Conservation (phyloP, 2,113 vertebrate species). For the Galeopterus variegatus region DNA sequence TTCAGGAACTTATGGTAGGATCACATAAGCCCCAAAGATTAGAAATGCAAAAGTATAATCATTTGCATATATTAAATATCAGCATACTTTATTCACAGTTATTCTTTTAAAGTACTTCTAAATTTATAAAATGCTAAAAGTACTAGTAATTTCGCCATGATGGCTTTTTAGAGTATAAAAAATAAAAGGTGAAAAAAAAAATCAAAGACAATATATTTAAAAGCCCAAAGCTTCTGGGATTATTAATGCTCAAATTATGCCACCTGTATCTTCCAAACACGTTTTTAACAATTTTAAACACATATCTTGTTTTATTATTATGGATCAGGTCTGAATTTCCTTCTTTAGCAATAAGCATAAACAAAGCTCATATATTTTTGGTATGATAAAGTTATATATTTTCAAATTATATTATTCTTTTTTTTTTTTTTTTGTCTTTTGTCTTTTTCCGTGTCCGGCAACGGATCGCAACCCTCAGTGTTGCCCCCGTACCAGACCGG, state of each 20-base stretch:
- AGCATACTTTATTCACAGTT: background rate
- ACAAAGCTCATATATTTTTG: background rate
- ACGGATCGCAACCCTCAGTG: no score
- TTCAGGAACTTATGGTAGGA: background rate
- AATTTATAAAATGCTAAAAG: background rate
- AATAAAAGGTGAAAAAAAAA: background rate
- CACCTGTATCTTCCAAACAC: background rate
- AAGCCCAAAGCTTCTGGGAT: background rate
- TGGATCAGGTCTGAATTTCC: background rate
- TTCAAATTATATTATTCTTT: slow-evolving; percentile 3
- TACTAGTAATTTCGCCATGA: background rate
- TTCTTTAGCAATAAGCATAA: slow-evolving; percentile 5
- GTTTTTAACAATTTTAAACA: background rate
- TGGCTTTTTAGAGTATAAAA: background rate
- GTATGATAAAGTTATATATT: background rate
- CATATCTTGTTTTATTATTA: background rate
- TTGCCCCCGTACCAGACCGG: no score
- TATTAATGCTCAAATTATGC: background rate
- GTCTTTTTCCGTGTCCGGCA: no score
- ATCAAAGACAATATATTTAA: background rate
- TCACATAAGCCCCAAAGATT: background rate
- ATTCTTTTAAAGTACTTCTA: slow-evolving; percentile 27
- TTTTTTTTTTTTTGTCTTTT: no score
- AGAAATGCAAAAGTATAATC: slow-evolving; percentile 3
- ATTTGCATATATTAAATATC: slow-evolving; percentile 13